Evolutionary conservation across 2,888 invertebrate species (phyloP), one percentile per base, ranked within the genome.

Genomic region (Lagria hirta): DNA sequence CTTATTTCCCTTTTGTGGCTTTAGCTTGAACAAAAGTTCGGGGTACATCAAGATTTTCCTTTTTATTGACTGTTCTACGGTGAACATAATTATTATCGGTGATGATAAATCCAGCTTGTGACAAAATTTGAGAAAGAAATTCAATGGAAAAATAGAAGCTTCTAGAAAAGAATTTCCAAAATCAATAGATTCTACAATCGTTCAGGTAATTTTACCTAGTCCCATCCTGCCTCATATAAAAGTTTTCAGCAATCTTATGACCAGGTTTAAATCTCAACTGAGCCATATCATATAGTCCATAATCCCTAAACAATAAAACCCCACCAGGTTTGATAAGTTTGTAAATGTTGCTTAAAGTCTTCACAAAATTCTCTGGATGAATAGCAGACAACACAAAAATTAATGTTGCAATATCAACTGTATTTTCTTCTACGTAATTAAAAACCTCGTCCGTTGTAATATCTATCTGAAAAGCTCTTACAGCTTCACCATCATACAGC

Each of bases 321-420:
- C 96, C 97, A 1, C 88, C 91, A 0, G 85, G 81, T 22, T 77
- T 80, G 1, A 90, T 71, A 1, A 83, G 74, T 35, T 76, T 71
- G 49, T 71, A 80, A 1, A 96, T 74, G 60, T 88, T 88, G 8
- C 69, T 62, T 1, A 82, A 70, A 1, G 83, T 84, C 32, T 64
- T 69, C 1, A 61, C 43, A 78, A 92, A 93, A 64, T 89, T 88
- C 1, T 82, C 76, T 0, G 98, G 98, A 71, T 91, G 86, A 52
- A 99, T 86, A 0, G 98, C 91, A 0, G 98, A 98, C 20, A 99
- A 70, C 0, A 98, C 95, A 75, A 99, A 99, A 48, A 99, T 88
- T 64, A 97, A 72, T 10, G 95, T 93, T 1, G 85, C 83, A 15
- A 96, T 78, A 68, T 97, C 89, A 1, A 94, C 76, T 15, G 75